Evolutionary conservation across 2,797 vertebrate species (phyloP), one percentile per base, ranked within the genome.

Genomic region (Acipenser oxyrinchus): DNA sequence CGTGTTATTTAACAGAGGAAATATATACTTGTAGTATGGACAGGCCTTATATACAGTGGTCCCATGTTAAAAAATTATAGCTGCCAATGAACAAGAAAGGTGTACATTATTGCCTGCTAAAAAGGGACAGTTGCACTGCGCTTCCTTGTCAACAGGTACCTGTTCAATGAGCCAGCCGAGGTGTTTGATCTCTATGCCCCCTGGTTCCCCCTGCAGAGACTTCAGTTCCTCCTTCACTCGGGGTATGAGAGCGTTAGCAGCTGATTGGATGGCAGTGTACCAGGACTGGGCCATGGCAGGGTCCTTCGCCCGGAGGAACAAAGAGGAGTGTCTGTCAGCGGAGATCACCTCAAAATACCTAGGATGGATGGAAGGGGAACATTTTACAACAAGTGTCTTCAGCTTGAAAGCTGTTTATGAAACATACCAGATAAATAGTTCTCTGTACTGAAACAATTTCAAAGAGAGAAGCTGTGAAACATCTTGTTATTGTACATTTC

Each of bases 341-440:
- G 96, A 94, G 76, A 93, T 89, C 70, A 99, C 90, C 81, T 99
- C 96, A 61, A 99, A 89, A 83, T 97, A 98, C 88, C 96, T 99
- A 83, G 48, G 50, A 55, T n/a, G 52, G 52, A 6, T 37, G 23
- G 23, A 37, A 37, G 23, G 23, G 23, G 23, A 37, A 37, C 23
- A 37, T 37, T 37, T 37, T 37, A 37, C 23, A 37, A 37, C 23
- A 37, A 37, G 23, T 37, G 23, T 3, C 23, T 18, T 18, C 23
- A 37, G 23, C 23, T 37, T 37, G 23, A 37, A 37, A 37, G 23
- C 23, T 37, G 23, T 37, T 37, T 37, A 37, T 37, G 23, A 37
- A 37, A 37, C 23, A 37, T 37, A 37, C 23, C 23, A 37, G 23
- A 37, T 37, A 37, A 4, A 37, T 37, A 37, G 23, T 37, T 37